Evolutionary conservation across 1,140 invertebrate species (phyloP), one percentile per base, ranked within the genome.

Genomic region (Aphelinus atriplicis): DNA sequence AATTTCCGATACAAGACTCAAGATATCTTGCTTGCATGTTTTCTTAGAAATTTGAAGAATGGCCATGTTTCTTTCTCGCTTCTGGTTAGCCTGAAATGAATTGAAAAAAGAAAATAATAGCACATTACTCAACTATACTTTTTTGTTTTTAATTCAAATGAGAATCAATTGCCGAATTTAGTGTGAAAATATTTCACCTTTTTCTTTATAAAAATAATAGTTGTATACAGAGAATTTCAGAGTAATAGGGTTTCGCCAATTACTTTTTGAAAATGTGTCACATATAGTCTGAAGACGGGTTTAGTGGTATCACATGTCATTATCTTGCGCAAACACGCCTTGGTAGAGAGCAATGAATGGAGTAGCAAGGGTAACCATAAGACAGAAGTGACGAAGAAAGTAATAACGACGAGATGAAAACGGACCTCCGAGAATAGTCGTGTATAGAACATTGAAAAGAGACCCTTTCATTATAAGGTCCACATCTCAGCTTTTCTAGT

Each of bases 1-100:
- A 3, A 94, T 83, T 78, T 98, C 96, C 10, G 93, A 83, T 7
- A 92, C 84, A 3, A 95, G 86, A 2, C 87, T 87, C 50, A 89
- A 84, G 73, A 90, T 89, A 45, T 92, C 88, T 79, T 90, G 90
- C 60, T 91, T 90, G 77, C 90, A 86, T 10, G 91, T 88, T 42
- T 84, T 83, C 58, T 94, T 90, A 3, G 88, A 79, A 81, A 91
- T 87, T 3, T 86, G 83, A 61, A 93, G 82, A 77, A 93, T 90
- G 51, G 91, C 90, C 58, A 90, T 87, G 47, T 90, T 87, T 78
- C 88, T 90, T 3, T 79, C 87, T 50, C 84, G 78, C 84, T 90
- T 93, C 78, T 90, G 89, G 78, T 81, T 86, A 63, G 89, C 87
- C 93, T 94, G 84, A 50, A 88, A 88, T 7, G 71, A 42, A 68